Evolutionary conservation across 2,113 vertebrate species (phyloP), one percentile per base, ranked within the genome.

Genomic region (Apeltes quadracus): DNA sequence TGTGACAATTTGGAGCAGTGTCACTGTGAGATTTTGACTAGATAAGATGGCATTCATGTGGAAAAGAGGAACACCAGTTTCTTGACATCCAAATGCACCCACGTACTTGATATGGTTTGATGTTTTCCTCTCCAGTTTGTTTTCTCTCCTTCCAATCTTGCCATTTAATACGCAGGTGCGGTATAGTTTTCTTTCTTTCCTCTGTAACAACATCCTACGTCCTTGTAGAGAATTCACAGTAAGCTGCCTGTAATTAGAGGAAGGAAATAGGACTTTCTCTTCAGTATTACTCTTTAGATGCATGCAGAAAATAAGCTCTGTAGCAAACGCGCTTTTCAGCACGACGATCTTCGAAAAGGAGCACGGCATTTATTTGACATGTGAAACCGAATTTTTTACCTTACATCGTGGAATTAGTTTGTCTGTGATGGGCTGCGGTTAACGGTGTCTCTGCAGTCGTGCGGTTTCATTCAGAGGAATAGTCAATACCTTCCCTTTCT

Each of bases 31-130:
- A 46, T 64, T 46, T 34, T 14, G 16, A 39, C n/a, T 4, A 53
- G 76, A 74, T 76, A 57, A 73, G 48, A 57, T 67, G 51, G 20
- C 71, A 22, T 69, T 72, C 39, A 18, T 53, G 34, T 56, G 72
- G 74, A 65, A 71, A 39, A 16, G 41, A 53, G 50, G 62, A 71
- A 71, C 36, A 56, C 22, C 1, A 1, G 46, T 76, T 69, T 36
- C 54, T 38, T 39, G 43, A 53, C 18, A 41, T 64, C 22, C 29
- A 16, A 20, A 55, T 20, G 41, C 29, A 46, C 70, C 25, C 34
- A 14, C 27, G 18, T 22, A 22, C 68, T 64, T 38, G 20, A 57
- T 61, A 38, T 16, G 32, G 16, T 55, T 57, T 61, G 25, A 39
- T 22, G 61, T 76, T 76, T 66, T 43, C 38, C 1, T 25, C 20